Evolutionary conservation across 2,797 vertebrate species (phyloP), one percentile per base, ranked within the genome.

Genomic region (Helostoma temminkii): DNA sequence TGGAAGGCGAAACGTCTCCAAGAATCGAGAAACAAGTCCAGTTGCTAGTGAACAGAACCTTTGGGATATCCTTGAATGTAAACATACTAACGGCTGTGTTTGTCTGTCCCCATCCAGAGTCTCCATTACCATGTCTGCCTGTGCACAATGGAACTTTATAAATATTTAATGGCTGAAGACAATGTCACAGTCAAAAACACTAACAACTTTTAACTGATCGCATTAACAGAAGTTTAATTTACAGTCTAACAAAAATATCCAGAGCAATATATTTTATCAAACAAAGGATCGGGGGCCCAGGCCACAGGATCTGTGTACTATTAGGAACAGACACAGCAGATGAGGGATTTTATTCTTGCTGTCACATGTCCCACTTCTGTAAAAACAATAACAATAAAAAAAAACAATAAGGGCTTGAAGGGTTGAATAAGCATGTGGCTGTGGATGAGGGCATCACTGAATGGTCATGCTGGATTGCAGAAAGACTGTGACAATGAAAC

Each of bases 31-130:
- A n/a, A n/a, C n/a, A n/a, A n/a, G n/a, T n/a, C n/a, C n/a, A n/a
- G n/a, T n/a, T n/a, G n/a, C n/a, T n/a, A n/a, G n/a, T n/a, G n/a
- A n/a, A n/a, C n/a, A n/a, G n/a, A n/a, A n/a, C n/a, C n/a, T n/a
- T n/a, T n/a, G n/a, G n/a, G n/a, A n/a, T n/a, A 0, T 55, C 45
- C 78, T 41, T 56, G 26, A 42, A 60, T 49, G 30, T 83, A 86
- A 85, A 88, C 78, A 75, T 8, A 32, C 18, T 67, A 42, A 60
- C 28, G 47, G 25, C 57, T 52, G 43, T 48, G 66, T 75, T 69
- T 64, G 55, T 46, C 52, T 55, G 11, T 16, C 19, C 41, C 15
- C 34, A 64, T 64, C 34, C 45, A 80, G 64, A 32, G 48, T 55
- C 57, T 63, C 66, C 61, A 59, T 60, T 46, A 61, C 30, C 25